Evolutionary conservation across 2,888 invertebrate species (phyloP).

Genomic region (Synanthedon myopaeformis): DNA sequence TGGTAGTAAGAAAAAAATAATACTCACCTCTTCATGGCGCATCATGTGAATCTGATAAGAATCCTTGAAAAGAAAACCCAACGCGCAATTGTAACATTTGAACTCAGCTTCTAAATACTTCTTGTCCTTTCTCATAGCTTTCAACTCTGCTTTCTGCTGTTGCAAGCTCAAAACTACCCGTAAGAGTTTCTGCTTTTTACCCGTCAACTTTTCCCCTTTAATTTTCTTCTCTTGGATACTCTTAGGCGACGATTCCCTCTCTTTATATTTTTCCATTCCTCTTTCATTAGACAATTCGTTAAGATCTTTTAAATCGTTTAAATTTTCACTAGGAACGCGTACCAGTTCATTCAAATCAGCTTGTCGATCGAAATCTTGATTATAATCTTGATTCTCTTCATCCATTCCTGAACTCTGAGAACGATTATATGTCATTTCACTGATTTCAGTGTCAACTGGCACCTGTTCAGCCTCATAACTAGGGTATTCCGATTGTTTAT

Average conservation of each 20-base stretch:
- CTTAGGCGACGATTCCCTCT: slow-evolving; percentile 1
- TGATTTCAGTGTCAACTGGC: neutral
- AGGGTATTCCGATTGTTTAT: neutral
- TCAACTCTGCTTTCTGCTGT: slow-evolving; percentile 48
- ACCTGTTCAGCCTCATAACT: neutral
- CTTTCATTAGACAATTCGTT: neutral
- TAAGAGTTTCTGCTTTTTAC: slow-evolving; percentile 23
- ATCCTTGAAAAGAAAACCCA: slow-evolving; percentile 52
- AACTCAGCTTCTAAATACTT: slow-evolving; percentile 50
- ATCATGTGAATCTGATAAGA: slow-evolving; percentile 61
- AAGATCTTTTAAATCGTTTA: neutral
- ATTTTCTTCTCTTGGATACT: slow-evolving; percentile 10
- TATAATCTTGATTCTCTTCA: slow-evolving; percentile 1
- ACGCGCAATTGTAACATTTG: slow-evolving; percentile 51
- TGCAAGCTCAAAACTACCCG: slow-evolving; percentile 37
- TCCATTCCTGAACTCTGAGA: neutral
- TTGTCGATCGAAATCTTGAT: slow-evolving; percentile 3
- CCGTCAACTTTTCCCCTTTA: slow-evolving; percentile 14
- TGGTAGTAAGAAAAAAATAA: neutral
- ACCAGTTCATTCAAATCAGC: neutral
- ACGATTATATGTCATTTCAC: no score
- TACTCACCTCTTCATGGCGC: slow-evolving; percentile 56
- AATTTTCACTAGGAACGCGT: slow-evolving; percentile 3
- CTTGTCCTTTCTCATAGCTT: slow-evolving; percentile 39
- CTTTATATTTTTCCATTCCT: slow-evolving; percentile 3